A percentile compares a stretch with the other conserved stretches of the same genome.
Conservation (phyloP, 2,113 vertebrate genomes). For the Chroicocephalus ridibundus region DNA sequence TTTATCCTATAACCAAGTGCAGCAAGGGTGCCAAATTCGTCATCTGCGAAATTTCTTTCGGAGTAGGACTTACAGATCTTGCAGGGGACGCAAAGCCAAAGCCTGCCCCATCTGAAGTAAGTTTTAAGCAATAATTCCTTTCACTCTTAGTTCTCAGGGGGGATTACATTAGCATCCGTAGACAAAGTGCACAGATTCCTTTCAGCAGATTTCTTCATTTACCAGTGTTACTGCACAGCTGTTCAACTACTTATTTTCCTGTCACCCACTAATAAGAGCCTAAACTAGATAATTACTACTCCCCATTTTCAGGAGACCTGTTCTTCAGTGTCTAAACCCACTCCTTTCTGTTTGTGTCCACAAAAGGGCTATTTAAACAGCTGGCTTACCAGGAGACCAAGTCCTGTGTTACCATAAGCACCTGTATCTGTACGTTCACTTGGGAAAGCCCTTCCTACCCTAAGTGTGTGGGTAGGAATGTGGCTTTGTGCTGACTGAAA, state of each 20-base stretch:
- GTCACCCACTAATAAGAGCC: not conserved
- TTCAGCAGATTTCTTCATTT: slow-evolving; percentile 22
- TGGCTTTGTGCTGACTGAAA: not conserved
- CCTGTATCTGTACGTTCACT: not conserved
- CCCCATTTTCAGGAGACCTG: not conserved
- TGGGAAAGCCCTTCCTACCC: not conserved
- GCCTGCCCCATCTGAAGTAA: not conserved
- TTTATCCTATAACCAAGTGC: not conserved
- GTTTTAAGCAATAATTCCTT: not conserved
- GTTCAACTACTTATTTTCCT: slow-evolving; percentile 44
- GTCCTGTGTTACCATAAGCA: not conserved
- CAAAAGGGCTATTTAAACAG: not conserved
- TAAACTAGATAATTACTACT: slow-evolving; percentile 30
- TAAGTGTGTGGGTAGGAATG: fast-evolving
- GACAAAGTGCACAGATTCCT: not conserved
- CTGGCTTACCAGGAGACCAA: not conserved
- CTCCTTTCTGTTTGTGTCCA: not conserved
- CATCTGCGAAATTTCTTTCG: not conserved
- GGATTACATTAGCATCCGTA: not conserved
- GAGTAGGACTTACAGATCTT: not conserved
- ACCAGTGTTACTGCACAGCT: slow-evolving; percentile 4
- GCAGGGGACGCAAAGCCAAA: not conserved
- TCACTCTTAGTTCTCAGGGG: not conserved
- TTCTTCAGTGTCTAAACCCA: slow-evolving; percentile 1
- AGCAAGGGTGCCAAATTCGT: not conserved